phyloP scores from a whole-genome alignment of 2,888 invertebrate genomes.

The Heliconius hortense region DNA sequence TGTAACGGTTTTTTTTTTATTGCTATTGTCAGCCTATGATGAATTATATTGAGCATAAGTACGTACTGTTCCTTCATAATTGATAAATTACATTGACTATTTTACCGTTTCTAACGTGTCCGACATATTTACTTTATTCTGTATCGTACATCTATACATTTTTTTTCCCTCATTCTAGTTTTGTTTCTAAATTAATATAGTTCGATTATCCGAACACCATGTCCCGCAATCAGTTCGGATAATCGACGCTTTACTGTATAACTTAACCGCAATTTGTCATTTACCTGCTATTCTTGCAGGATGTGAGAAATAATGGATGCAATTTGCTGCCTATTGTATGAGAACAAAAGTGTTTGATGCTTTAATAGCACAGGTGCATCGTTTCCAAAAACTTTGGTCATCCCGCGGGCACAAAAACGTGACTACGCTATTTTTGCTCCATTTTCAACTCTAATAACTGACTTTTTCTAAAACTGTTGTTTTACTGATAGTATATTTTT shows the following conservation, averaged over 20 bases:
- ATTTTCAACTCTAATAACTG: slow-evolving; percentile 70
- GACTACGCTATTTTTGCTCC: slow-evolving; percentile 71
- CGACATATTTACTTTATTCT: slow-evolving; percentile 15
- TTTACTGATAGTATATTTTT: slow-evolving; percentile 72
- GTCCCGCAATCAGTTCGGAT: background rate
- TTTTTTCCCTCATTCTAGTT: no score
- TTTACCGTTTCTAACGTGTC: slow-evolving; percentile 17
- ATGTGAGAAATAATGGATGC: slow-evolving; percentile 76
- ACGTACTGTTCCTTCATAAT: slow-evolving; percentile 42
- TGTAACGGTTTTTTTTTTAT: slow-evolving; percentile 58
- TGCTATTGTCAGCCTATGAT: slow-evolving; percentile 49
- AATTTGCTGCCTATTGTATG: slow-evolving; percentile 77
- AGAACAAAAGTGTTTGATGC: slow-evolving; percentile 76
- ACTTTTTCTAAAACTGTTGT: slow-evolving; percentile 75
- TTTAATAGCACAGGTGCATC: slow-evolving; percentile 79
- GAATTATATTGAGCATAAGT: slow-evolving; percentile 45
- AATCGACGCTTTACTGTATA: background rate
- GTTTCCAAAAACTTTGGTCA: slow-evolving; percentile 62
- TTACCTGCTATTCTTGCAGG: slow-evolving; percentile 64
- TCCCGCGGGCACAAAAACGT: slow-evolving; percentile 61
- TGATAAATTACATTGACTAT: slow-evolving; percentile 43
- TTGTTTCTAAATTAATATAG: background rate
- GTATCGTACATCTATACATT: background rate
- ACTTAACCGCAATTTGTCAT: background rate
- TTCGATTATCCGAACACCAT: background rate